Base-by-base conservation (phyloP, 2,888 invertebrate genomes). In the Pediacus dermestoides region DNA sequence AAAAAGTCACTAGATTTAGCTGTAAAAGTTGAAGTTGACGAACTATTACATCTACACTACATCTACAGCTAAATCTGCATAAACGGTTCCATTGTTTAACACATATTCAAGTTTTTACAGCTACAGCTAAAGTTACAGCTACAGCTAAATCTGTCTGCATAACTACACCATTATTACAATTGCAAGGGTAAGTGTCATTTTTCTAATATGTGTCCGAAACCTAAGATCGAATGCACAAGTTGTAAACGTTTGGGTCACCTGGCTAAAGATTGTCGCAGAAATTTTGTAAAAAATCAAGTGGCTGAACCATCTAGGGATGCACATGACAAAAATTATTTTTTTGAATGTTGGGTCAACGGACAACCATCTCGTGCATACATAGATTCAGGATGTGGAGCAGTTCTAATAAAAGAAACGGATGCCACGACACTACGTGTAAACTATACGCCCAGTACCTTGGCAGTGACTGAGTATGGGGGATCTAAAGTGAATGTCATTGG, bases 311-410 rank as follows among this genome's bases (percentile, higher is more conserved):
- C n/a, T n/a, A n/a, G n/a, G n/a, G n/a, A n/a, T n/a, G n/a, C n/a
- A n/a, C n/a, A n/a, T n/a, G 18, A 39, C 13, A 15, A 28, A 27
- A 27, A 37, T 13, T 45, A 45, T 35, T 35, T 21, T 10, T 30
- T 45, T 9, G 38, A 39, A 7, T 42, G 45, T 18, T 12, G 1
- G 3, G 23, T 42, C 4, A 38, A 37, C 9, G 36, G 36, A 21
- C 11, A 32, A 10, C 23, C 4, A 6, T 15, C 15, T 10, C 16
- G 21, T 11, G 41, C 16, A 15, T 45, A 34, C 26, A 33, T 45
- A 3, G 45, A 39, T 16, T 16, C 45, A 7, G 39, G 42, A 9
- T 45, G 48, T 40, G 16, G 34, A 4, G 37, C 35, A 6, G 44
- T 47, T 6, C 27, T 39, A 7, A 34, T 47, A 14, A 27, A 28